phyloP scores from a whole-genome alignment of 2,888 invertebrate species.

The Drosophila histrio region DNA sequence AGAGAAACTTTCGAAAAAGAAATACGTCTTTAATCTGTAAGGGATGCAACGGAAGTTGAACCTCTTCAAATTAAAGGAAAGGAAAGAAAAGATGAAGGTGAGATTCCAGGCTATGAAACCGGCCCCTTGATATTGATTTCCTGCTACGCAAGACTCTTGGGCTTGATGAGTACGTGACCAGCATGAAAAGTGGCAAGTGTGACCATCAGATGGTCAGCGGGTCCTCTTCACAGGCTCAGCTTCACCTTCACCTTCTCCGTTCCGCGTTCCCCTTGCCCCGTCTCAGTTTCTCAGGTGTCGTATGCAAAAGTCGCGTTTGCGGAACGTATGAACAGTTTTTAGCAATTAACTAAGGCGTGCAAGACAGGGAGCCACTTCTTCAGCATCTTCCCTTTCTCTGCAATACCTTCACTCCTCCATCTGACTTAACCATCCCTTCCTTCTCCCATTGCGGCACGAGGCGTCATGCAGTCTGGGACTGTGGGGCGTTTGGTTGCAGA shows the following conservation, averaged over 20 bases:
- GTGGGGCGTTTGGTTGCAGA: conserved; percentile 29
- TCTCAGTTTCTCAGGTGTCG: conserved; percentile 36
- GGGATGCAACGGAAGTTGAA: conserved; percentile 68
- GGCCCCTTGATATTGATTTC: conserved; percentile 82
- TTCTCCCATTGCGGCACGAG: conserved; percentile 42
- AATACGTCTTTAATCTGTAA: conserved; percentile 30
- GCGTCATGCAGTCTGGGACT: conserved; percentile 76
- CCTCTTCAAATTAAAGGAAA: conserved; percentile 12
- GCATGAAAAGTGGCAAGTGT: conserved; percentile 47
- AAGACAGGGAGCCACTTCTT: conserved; percentile 48
- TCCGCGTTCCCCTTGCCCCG: background rate
- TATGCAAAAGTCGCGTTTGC: conserved; percentile 72
- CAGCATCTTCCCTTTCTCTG: conserved; percentile 3
- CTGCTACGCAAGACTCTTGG: conserved; percentile 34
- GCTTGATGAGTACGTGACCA: conserved; percentile 56
- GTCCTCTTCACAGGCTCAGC: conserved; percentile 19
- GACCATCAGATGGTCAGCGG: conserved; percentile 41
- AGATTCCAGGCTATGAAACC: background rate
- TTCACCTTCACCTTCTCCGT: background rate
- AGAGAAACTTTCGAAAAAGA: conserved; percentile 62
- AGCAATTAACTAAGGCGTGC: conserved; percentile 69
- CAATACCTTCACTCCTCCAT: background rate
- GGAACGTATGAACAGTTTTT: conserved; percentile 79
- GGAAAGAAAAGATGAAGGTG: conserved; percentile 10
- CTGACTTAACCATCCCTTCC: background rate